Evolutionary conservation across 2,113 vertebrate species (phyloP).

Genomic region (Felis catus): F.catus_Fca126_mat1.0 CM031415.1:8032501-8033000

Average conservation of each 20-base stretch:
- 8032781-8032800: too few relatives aligned
- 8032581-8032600: not conserved
- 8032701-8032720: too few relatives aligned
- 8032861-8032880: too few relatives aligned
- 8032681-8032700: not conserved
- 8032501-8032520: not conserved
- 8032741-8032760: too few relatives aligned
- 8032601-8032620: not conserved
- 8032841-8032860: too few relatives aligned
- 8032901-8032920: not conserved
- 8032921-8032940: not conserved
- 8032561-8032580: not conserved
- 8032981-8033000: not conserved
- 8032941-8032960: not conserved
- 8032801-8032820: too few relatives aligned
- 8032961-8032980: not conserved
- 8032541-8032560: not conserved
- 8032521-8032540: not conserved
- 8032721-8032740: too few relatives aligned
- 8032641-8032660: not conserved
- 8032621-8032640: not conserved
- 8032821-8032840: too few relatives aligned
- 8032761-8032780: too few relatives aligned
- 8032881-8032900: too few relatives aligned
- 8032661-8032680: not conserved